Evolutionary conservation across 1,140 invertebrate genomes (phyloP).

Genomic region (Gerris buenoi): DNA sequence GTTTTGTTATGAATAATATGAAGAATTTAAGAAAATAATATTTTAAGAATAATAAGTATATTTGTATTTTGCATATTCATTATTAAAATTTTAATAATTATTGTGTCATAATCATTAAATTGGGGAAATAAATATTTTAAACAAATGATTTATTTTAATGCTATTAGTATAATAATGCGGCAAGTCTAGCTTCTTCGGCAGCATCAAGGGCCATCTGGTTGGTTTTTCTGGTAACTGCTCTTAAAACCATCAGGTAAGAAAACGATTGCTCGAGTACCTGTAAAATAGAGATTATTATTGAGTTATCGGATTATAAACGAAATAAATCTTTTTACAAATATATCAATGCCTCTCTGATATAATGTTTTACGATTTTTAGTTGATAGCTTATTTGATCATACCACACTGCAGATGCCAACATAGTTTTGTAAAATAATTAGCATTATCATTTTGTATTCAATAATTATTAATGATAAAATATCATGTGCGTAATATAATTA

Average conservation of each 20-base stretch:
- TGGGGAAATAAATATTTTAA: too few species aligned
- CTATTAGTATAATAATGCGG: too few species aligned
- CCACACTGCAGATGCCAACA: not conserved
- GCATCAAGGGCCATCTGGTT: not conserved
- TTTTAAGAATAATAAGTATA: too few species aligned
- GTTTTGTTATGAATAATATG: too few species aligned
- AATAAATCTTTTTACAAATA: not conserved
- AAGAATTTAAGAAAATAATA: too few species aligned
- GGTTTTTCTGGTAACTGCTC: conserved; percentile 3
- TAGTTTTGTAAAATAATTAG: not conserved
- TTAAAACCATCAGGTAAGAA: conserved; percentile 5
- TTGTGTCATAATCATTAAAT: too few species aligned
- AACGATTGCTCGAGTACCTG: conserved; percentile 9
- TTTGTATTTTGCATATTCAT: too few species aligned
- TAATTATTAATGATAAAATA: not conserved
- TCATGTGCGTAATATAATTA: too few species aligned
- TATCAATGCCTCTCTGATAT: not conserved
- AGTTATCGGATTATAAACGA: not conserved
- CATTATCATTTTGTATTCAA: not conserved
- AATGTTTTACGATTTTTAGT: not conserved
- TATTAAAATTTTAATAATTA: too few species aligned
- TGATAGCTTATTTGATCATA: not conserved
- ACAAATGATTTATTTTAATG: too few species aligned
- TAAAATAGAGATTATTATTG: not conserved
- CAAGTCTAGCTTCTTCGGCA: not conserved